phyloP scores from a whole-genome alignment of 2,113 vertebrate genomes.

The Panurus biarmicus region DNA sequence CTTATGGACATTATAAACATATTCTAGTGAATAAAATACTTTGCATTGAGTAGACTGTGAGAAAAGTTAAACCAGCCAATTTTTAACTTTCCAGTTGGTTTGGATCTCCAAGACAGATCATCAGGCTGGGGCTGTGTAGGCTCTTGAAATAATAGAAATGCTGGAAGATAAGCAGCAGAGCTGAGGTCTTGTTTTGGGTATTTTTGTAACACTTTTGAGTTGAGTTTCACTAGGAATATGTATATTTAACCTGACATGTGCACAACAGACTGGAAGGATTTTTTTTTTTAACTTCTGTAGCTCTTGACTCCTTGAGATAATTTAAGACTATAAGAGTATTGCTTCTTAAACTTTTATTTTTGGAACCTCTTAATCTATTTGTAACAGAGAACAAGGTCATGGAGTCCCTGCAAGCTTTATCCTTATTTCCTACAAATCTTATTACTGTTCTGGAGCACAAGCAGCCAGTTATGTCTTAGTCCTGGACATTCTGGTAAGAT shows the following conservation, averaged over 20 bases:
- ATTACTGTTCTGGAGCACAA: constrained; percentile 9
- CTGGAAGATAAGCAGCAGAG: not conserved
- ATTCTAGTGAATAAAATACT: not conserved
- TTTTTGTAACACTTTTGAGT: not conserved
- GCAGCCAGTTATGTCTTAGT: not conserved
- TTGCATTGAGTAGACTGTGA: not conserved
- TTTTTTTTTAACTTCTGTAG: not conserved
- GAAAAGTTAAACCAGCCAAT: not conserved
- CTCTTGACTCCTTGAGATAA: not conserved
- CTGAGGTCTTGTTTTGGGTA: not conserved
- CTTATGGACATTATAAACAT: not conserved
- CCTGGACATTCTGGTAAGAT: not conserved
- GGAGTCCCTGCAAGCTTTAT: constrained; percentile 26
- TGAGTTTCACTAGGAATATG: not conserved
- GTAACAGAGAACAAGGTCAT: constrained; percentile 43
- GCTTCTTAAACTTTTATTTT: constrained; percentile 57
- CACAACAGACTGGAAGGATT: not conserved
- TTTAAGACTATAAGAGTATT: not conserved
- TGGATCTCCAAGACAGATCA: not conserved
- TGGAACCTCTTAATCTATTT: constrained; percentile 48
- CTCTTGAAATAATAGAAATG: not conserved
- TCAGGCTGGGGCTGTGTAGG: not conserved
- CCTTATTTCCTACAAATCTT: constrained; percentile 51
- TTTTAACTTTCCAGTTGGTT: not conserved
- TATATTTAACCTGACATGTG: constrained; percentile 5